Base-by-base conservation (phyloP, 2,797 vertebrate species). In the Merluccius polli region DNA sequence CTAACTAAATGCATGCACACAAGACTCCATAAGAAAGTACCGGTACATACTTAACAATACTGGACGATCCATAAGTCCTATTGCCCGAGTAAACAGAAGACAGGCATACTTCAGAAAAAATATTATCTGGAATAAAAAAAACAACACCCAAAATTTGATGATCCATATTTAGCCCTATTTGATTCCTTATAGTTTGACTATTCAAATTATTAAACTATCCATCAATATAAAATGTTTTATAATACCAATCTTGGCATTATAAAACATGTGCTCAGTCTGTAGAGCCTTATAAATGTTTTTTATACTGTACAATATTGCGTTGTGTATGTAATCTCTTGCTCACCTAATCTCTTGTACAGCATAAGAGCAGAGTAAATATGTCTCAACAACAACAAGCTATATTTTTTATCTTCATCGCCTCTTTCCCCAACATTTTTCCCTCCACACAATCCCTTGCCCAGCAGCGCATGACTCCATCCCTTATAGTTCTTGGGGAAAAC, bases 371-470 rank as follows among this genome's bases (percentile, higher is more conserved):
- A 52, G 44, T 52, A 52, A 52, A 52, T 52, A 24, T 27, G 24
- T 11, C 24, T 65, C 41, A 2, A 67, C 21, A 75, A 41, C 15
- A 38, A 36, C 73, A 67, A 41, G 63, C 38, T 70, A 29, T 36
- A 36, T 36, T 27, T 77, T n/a, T 30, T 67, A 72, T 72, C 70
- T 41, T 5, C 67, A 69, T 2, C 31, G 8, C 24, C 33, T 44
- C 24, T 18, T 52, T 78, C 24, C 44, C 63, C 24, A 16, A 59
- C 59, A 7, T 65, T 12, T 65, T 27, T 76, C 67, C 79, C 80
- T 75, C 77, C 73, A 59, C 67, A 21, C 78, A 78, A 81, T 84
- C 74, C 80, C 75, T 78, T 35, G 73, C 78, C 86, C 82, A 76
- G 33, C 77, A 74, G 77, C 76, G 78, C 75, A 27, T 80, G 81